Percentiles rank a stretch among this genome's conserved stretches.
These are phyloP conservation scores for Pteronotus mesoamericanus DNA, from an alignment of 2,797 vertebrate species.

Conservation along the genomic window DNA sequence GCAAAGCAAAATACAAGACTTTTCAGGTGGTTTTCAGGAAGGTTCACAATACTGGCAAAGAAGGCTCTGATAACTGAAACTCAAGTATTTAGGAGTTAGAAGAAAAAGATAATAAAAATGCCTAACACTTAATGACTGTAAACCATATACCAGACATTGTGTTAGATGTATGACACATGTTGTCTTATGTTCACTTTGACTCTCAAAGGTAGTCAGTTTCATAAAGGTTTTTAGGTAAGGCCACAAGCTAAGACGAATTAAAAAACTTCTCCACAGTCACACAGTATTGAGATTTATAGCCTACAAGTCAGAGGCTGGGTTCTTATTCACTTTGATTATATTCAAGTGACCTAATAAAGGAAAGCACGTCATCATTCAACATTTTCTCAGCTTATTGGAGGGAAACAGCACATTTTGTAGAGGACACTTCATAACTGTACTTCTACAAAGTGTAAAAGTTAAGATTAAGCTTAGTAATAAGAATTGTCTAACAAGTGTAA, in stretches of 20 bases:
- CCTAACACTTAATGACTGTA: neutral
- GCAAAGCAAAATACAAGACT: too few relatives aligned
- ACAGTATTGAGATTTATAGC: neutral
- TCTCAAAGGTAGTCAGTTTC: neutral
- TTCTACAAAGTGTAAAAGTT: neutral
- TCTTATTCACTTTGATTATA: conserved; percentile 4
- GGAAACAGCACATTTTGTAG: neutral
- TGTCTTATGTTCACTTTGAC: neutral
- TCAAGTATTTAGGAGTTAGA: neutral
- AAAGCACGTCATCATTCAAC: neutral
- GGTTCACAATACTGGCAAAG: neutral
- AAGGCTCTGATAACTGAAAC: neutral
- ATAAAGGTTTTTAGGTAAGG: neutral
- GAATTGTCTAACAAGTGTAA: neutral
- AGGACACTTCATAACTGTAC: neutral
- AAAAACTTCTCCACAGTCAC: neutral
- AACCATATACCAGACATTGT: neutral
- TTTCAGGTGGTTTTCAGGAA: neutral
- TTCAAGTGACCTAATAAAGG: neutral
- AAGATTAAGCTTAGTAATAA: neutral
- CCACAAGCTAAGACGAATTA: neutral
- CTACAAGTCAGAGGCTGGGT: neutral
- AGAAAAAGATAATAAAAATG: neutral
- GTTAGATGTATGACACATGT: neutral
- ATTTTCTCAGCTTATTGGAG: neutral